Evolutionary conservation across 2,113 vertebrate genomes (phyloP).

Genomic region (Megaceryle torquata): DNA sequence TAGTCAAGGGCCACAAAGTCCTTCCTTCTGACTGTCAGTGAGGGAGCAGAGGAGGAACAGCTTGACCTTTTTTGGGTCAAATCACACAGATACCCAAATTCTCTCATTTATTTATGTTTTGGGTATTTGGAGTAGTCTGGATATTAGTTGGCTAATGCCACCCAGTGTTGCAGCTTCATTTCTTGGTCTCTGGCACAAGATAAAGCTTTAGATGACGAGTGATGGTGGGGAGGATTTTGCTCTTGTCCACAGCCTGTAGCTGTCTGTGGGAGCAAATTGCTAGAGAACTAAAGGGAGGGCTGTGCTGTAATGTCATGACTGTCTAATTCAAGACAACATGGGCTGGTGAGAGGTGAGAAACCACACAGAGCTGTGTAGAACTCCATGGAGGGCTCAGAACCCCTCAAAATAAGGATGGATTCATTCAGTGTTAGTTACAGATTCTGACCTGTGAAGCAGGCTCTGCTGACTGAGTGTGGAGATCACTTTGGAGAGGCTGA

Average conservation of each 20-base stretch:
- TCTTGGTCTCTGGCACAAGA: neutral
- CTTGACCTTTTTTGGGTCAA: neutral
- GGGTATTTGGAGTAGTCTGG: neutral
- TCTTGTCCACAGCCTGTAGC: neutral
- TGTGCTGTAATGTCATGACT: neutral
- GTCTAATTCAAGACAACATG: accelerated
- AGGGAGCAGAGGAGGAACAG: neutral
- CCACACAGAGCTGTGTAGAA: accelerated
- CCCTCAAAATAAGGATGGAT: neutral
- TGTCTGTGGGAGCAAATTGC: neutral
- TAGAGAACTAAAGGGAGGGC: neutral
- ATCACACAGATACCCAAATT: too few species aligned
- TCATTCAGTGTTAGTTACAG: neutral
- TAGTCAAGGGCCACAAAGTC: neutral
- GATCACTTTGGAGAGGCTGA: neutral
- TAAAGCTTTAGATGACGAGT: neutral
- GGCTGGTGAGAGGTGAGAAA: neutral
- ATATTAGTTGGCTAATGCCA: neutral
- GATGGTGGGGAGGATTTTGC: neutral
- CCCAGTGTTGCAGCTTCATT: neutral
- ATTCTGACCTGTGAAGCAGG: neutral
- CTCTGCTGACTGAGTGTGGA: neutral
- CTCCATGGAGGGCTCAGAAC: neutral
- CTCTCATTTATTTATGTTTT: neutral
- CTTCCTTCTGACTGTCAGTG: neutral